Conservation (phyloP, 2,113 vertebrate species). For the Burhinus bistriatus region DNA sequence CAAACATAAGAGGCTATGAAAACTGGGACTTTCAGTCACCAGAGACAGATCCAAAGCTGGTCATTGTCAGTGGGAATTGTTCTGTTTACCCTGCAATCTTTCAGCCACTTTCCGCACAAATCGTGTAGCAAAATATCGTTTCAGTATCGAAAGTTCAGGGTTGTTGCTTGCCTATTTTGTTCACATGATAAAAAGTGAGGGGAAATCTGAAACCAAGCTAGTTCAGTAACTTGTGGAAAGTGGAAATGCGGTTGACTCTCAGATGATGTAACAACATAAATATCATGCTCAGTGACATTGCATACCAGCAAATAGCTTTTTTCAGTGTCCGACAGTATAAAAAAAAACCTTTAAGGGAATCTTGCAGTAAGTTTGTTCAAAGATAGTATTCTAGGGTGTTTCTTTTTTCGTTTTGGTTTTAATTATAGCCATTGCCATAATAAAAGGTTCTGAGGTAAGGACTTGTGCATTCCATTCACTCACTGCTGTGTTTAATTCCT, state of each 20-base stretch:
- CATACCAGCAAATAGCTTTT: slow-evolving; percentile 7
- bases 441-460: slow-evolving; percentile 78
- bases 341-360: slow-evolving; percentile 19
- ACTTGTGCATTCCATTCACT: slow-evolving; percentile 78
- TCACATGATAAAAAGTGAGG: background rate
- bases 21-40: background rate
- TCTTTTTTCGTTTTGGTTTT: slow-evolving; percentile 61
- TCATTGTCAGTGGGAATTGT: background rate
- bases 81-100: background rate
- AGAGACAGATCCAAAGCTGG: background rate
- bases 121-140: background rate
- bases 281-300: slow-evolving; percentile 26
- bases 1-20: background rate
- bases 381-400: slow-evolving; percentile 41
- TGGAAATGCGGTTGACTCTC: slow-evolving; percentile 40
- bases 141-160: background rate
- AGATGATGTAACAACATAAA: slow-evolving; percentile 58
- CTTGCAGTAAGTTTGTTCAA: slow-evolving; percentile 13
- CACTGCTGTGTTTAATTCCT: slow-evolving; percentile 77
- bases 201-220: slow-evolving; percentile 33
- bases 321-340: background rate
- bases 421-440: slow-evolving; percentile 75
- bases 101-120: background rate
- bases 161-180: background rate
- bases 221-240: slow-evolving; percentile 4